phyloP scores from a whole-genome alignment of 2,113 vertebrate genomes.

The Macrotus californicus region DNA sequence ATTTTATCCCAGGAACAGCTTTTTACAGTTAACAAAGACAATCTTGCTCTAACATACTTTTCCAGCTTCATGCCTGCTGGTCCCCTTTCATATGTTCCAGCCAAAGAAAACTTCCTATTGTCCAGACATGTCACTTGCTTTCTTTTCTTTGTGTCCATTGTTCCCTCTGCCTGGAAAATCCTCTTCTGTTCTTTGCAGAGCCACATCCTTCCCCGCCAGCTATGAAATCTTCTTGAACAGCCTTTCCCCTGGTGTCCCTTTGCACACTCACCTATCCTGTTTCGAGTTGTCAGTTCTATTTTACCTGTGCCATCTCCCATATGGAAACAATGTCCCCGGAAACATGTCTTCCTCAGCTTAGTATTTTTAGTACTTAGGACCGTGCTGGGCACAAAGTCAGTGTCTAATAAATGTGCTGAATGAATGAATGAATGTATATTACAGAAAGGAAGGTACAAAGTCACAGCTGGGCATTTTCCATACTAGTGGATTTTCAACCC shows the following conservation, averaged over 20 bases:
- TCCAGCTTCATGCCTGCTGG: background rate
- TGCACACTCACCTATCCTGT: background rate
- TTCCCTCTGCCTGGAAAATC: conserved; percentile 37
- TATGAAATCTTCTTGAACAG: background rate
- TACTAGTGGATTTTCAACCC: conserved; percentile 17
- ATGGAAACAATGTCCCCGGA: conserved; percentile 41
- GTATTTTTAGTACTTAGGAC: background rate
- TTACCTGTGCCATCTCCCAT: background rate
- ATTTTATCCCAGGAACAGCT: conserved; percentile 1
- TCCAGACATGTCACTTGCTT: conserved; percentile 41
- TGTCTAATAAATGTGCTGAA: background rate
- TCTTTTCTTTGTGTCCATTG: conserved; percentile 35
- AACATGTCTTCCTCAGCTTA: background rate
- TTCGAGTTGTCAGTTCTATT: background rate
- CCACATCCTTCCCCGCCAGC: conserved; percentile 12
- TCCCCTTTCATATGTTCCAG: conserved; percentile 30
- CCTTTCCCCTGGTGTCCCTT: background rate
- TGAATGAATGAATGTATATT: background rate
- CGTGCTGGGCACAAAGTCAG: conserved; percentile 1
- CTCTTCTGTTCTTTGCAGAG: conserved; percentile 38
- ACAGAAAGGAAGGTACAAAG: conserved; percentile 3
- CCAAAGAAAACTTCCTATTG: conserved; percentile 48
- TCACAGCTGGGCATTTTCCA: conserved; percentile 35
- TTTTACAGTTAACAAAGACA: conserved; percentile 20
- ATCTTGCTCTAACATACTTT: conserved; percentile 20